Evolutionary conservation across 2,797 vertebrate genomes (phyloP).

Genomic region (Oreonectes daqikongensis): DNA sequence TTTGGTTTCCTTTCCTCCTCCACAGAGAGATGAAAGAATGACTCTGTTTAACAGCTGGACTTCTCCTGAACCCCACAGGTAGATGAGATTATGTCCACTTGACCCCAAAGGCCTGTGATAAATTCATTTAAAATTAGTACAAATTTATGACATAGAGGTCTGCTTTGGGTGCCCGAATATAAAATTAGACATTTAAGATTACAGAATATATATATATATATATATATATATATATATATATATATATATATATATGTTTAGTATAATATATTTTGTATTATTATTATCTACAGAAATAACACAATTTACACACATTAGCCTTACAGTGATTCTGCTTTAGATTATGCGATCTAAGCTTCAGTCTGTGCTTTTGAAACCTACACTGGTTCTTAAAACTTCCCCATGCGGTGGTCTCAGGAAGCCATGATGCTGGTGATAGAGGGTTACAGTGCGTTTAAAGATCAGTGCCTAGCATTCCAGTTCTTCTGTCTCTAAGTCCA

Average conservation of each 20-base stretch:
- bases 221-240: no score
- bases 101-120: neutral
- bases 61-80: constrained; percentile 19
- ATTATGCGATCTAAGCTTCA: constrained; percentile 41
- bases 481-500: constrained; percentile 15
- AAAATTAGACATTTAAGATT: no score
- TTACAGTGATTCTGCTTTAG: neutral
- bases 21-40: constrained; percentile 11
- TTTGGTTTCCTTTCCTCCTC: constrained; percentile 15
- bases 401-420: constrained; percentile 81
- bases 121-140: constrained; percentile 7
- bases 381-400: constrained; percentile 80
- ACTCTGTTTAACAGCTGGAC: constrained; percentile 13
- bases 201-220: no score
- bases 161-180: neutral
- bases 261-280: neutral
- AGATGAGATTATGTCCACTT: constrained; percentile 7
- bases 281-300: neutral
- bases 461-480: constrained; percentile 77
- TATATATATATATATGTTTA: no score
- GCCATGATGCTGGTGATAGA: constrained; percentile 79
- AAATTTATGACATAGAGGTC: neutral
- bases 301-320: neutral
- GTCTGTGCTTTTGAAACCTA: constrained; percentile 80
- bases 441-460: constrained; percentile 82